Percentiles rank a stretch among this genome's conserved stretches.
Evolutionary conservation across 1,140 invertebrate species (phyloP).

Genomic region (Eupeodes corollae): DNA sequence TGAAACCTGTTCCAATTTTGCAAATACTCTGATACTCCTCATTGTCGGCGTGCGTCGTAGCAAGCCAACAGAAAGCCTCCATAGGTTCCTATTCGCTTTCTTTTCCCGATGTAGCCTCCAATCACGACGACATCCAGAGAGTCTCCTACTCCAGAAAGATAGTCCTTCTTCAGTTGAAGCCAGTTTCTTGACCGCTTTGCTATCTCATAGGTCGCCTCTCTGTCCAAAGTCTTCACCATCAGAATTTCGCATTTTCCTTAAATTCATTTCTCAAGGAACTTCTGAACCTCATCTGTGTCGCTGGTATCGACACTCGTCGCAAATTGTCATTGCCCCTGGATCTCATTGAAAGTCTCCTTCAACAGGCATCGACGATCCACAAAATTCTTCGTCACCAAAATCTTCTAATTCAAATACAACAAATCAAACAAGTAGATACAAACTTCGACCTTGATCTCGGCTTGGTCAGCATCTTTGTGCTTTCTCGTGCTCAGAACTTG

Average conservation of each 20-base stretch:
- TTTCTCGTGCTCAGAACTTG: constrained; percentile 94
- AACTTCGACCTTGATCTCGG: constrained; percentile 92
- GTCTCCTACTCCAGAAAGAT: constrained; percentile 89
- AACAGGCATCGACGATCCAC: constrained; percentile 64
- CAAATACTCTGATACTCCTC: constrained; percentile 81
- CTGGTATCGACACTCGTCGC: constrained; percentile 74
- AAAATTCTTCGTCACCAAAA: constrained; percentile 74
- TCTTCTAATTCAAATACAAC: constrained; percentile 83
- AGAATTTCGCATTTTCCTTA: constrained; percentile 96
- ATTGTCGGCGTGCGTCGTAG: constrained; percentile 80
- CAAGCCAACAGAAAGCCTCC: constrained; percentile 95
- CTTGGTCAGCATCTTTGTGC: constrained; percentile 82
- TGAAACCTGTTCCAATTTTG: constrained; percentile 95
- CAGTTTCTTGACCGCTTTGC: constrained; percentile 94
- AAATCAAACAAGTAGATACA: constrained; percentile 98
- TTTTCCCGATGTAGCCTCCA: constrained; percentile 88
- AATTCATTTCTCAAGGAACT: constrained; percentile 91
- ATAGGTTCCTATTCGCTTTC: constrained; percentile 86
- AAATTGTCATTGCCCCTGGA: constrained; percentile 78
- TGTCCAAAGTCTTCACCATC: constrained; percentile 95
- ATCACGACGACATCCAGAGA: constrained; percentile 92
- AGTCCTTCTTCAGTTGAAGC: constrained; percentile 97
- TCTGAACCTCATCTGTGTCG: constrained; percentile 84
- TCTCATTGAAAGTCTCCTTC: constrained; percentile 59
- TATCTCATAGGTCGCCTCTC: constrained; percentile 94